These are phyloP conservation scores for Artibeus lituratus DNA, from an alignment of 2,797 vertebrate genomes.

Conservation along the genomic window DNA sequence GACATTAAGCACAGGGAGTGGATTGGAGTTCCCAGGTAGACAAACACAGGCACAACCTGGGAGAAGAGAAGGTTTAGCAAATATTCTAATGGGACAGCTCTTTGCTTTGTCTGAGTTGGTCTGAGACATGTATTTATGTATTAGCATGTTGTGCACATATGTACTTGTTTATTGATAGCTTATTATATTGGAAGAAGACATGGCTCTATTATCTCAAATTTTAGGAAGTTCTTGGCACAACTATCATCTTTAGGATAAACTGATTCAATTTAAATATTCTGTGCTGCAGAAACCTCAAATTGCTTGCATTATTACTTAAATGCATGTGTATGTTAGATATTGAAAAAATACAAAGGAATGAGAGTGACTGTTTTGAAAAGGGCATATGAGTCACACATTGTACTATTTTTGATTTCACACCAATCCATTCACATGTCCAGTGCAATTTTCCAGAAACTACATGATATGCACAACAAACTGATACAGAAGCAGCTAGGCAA, in stretches of 20 bases:
- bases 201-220: background rate
- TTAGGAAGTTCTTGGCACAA: background rate
- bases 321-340: background rate
- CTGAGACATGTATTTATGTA: background rate
- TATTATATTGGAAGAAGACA: background rate
- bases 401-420: background rate
- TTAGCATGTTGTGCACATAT: background rate
- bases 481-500: background rate
- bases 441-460: background rate
- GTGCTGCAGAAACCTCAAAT: background rate
- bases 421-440: background rate
- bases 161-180: background rate
- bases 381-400: background rate
- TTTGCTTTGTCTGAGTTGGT: background rate
- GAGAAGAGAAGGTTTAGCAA: background rate
- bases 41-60: background rate
- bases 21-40: too few species aligned
- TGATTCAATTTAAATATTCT: background rate
- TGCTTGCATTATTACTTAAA: background rate
- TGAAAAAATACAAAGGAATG: background rate
- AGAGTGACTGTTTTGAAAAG: background rate
- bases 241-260: background rate
- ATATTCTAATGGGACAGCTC: background rate
- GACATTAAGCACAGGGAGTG: background rate
- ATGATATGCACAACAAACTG: background rate